Conservation (phyloP, 2,113 vertebrate genomes). For the Hemiscyllium ocellatum region DNA sequence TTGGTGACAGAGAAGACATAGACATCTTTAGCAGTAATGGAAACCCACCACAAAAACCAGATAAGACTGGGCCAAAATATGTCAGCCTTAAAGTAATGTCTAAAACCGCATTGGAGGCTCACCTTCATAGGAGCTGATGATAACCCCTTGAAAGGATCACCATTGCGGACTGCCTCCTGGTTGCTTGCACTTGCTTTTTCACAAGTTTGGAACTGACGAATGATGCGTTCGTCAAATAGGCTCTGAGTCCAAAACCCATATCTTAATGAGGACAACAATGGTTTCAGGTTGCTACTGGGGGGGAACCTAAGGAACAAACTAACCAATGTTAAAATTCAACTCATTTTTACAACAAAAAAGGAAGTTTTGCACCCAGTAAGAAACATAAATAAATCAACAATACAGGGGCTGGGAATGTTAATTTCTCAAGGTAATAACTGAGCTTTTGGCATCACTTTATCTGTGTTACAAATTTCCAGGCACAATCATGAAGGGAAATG, state of each 20-base stretch:
- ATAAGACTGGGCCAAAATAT: not conserved
- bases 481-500: not conserved
- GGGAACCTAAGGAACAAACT: not conserved
- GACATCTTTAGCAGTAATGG: not conserved
- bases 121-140: not conserved
- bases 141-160: not conserved
- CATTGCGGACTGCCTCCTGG: not conserved
- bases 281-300: not conserved
- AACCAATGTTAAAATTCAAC: not conserved
- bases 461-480: not conserved
- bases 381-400: not conserved
- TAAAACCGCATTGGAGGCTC: not conserved
- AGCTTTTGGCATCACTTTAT: not conserved
- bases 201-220: not conserved
- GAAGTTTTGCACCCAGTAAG: not conserved
- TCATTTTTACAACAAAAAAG: too few relatives aligned
- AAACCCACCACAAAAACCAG: not conserved
- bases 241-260: not conserved
- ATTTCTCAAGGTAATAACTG: not conserved
- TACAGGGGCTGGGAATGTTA: not conserved
- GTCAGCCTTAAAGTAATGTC: not conserved
- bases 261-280: not conserved
- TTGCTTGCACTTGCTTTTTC: not conserved
- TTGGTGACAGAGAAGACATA: too few relatives aligned
- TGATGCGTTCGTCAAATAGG: not conserved